Base-by-base conservation (phyloP, 2,797 vertebrate species). In the Setipinna tenuifilis region DNA sequence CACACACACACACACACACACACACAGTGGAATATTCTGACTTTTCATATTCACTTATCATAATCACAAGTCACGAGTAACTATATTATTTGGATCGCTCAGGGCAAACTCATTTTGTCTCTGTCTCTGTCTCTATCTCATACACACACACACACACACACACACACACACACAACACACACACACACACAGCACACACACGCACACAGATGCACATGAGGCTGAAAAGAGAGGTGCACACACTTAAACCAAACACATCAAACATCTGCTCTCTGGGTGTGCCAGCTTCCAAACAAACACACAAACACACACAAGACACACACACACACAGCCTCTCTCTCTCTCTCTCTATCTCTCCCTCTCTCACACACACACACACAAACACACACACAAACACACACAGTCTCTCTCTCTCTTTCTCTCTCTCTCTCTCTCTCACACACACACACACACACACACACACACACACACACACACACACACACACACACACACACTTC, bases 261-360 rank as follows among this genome's bases (percentile, higher is more conserved):
- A 86, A 88, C 87, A 88, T 80, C 87, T 88, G 87, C 83, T 88
- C 81, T 19, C 82, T 85, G 85, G 80, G 21, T 6, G 78, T 86
- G 87, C 87, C 87, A 88, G 78, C 87, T 82, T 88, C 50, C 2
- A 85, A 46, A 85, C 81, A 87, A 46, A 82, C 85, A 82, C 61
- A 62, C n/a, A 62, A 23, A 28, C 9, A 65, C 23, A 14, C 23
- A 25, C 23, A 25, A n/a, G n/a, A 28, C 62, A 12, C 10, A 65
- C 23, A 65, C 9, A 57, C 19, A 82, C 17, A 17, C 78, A 68
- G n/a, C n/a, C n/a, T n/a, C n/a, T n/a, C n/a, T n/a, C n/a, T n/a
- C n/a, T n/a, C n/a, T n/a, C n/a, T n/a, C n/a, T n/a, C n/a, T n/a
- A n/a, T n/a, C n/a, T n/a, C n/a, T n/a, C n/a, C n/a, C n/a, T n/a